Evolutionary conservation across 2,797 vertebrate species (phyloP).

Genomic region (Chromobotia macracanthus): DNA sequence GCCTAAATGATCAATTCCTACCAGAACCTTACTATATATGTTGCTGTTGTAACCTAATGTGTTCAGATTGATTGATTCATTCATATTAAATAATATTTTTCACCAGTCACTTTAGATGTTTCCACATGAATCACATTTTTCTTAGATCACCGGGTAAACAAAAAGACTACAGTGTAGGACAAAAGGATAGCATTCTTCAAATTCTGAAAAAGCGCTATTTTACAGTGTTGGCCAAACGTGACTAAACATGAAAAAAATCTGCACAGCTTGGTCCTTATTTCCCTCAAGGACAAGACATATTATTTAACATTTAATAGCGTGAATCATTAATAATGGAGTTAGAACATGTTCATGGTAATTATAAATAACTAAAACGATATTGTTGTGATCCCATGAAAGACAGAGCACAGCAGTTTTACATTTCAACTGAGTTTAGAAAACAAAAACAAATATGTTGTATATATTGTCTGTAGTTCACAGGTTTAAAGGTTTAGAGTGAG

Average conservation of each 20-base stretch:
- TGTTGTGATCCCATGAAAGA: not conserved
- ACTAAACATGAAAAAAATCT: slow-evolving; percentile 31
- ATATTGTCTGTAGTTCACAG: not conserved
- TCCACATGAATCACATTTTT: not conserved
- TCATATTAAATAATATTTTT: not conserved
- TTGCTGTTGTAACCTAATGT: not conserved
- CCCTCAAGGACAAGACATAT: slow-evolving; percentile 2
- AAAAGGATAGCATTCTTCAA: not conserved
- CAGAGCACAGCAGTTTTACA: not conserved
- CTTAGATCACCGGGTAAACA: not conserved
- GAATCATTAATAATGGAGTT: not conserved
- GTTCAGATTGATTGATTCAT: not conserved
- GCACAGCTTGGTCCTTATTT: not conserved
- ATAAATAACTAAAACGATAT: slow-evolving; percentile 12
- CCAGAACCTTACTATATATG: no score
- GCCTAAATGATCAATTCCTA: no score
- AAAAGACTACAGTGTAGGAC: not conserved
- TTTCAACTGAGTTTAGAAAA: not conserved
- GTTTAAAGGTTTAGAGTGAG: not conserved
- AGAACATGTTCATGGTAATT: not conserved
- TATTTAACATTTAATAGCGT: slow-evolving; percentile 6
- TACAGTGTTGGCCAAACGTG: slow-evolving; percentile 2
- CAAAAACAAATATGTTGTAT: no score
- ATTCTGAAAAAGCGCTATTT: not conserved
- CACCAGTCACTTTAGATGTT: not conserved